Base-by-base conservation (phyloP, 2,797 vertebrate genomes). In the Neoniphon sammara region DNA sequence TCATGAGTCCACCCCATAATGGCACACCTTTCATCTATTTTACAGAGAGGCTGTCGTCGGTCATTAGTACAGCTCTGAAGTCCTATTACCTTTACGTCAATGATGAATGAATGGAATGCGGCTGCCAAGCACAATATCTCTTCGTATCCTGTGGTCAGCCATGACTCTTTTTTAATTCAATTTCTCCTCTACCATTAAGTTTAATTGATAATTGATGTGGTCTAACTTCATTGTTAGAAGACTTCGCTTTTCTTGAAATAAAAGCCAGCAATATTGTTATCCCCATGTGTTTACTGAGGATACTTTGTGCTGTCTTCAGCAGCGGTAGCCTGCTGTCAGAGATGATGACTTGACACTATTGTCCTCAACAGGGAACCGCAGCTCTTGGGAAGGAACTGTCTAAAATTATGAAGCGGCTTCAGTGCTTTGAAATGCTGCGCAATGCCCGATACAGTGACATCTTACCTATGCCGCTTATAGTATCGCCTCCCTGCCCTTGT, bases 21-120 rank as follows among this genome's bases (percentile, higher is more conserved):
- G 91, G 93, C 92, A 94, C 93, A 95, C 93, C 93, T 94, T 95
- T 94, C 93, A 94, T 94, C 93, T 93, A 93, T 94, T 94, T 93
- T 92, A 94, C 93, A 94, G 91, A 92, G 88, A 91, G 90, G 90
- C 91, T 93, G 93, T 94, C 94, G 67, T 91, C 89, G 91, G 91
- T 93, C 93, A 94, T 95, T 94, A 94, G 92, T 84, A 85, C 84
- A 84, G 87, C 93, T 93, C 93, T 93, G 92, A 93, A 94, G 94
- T 93, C 92, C 91, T 92, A 93, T 94, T 94, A 94, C 92, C 89
- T 94, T 94, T 92, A 92, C 83, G 90, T 92, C 89, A 89, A 89
- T 94, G 94, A 94, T 94, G 92, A 94, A 94, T 93, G 92, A 93
- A 93, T 91, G 84, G 90, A 93, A 91, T 82, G 86, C 84, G 71